Percentiles rank a stretch among this genome's conserved stretches.
These are phyloP conservation scores for Nannobrachium achirus DNA, from an alignment of 2,113 vertebrate genomes.

Conservation along the genomic window DNA sequence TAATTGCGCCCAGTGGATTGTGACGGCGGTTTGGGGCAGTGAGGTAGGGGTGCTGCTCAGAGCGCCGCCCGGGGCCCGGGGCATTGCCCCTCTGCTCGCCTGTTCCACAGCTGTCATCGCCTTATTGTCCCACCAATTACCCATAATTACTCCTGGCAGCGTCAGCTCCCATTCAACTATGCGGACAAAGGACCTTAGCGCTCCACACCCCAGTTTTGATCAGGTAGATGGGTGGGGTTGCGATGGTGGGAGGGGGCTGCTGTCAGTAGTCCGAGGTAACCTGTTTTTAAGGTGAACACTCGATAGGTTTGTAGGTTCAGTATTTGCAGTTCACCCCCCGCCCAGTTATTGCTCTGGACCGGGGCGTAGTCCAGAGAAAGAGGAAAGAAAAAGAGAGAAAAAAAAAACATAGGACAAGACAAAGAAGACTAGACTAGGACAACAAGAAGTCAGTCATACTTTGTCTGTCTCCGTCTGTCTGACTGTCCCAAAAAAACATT, in stretches of 20 bases:
- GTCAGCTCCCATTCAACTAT: conserved; percentile 59
- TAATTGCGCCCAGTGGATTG: conserved; percentile 68
- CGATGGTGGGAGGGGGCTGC: too few species aligned
- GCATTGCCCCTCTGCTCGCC: conserved; percentile 49
- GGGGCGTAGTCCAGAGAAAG: too few species aligned
- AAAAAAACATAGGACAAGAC: too few species aligned
- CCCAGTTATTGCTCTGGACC: too few species aligned
- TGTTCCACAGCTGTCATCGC: conserved; percentile 76
- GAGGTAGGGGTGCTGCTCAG: conserved; percentile 45
- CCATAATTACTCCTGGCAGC: conserved; percentile 78
- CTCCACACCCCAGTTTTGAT: conserved; percentile 60
- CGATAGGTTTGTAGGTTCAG: too few species aligned
- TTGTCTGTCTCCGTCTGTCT: too few species aligned
- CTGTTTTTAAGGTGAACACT: conserved; percentile 4
- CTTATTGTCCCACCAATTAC: conserved; percentile 80
- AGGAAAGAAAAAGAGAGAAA: too few species aligned
- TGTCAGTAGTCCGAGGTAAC: neutral
- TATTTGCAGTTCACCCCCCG: too few species aligned
- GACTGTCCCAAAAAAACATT: too few species aligned
- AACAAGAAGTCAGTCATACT: too few species aligned
- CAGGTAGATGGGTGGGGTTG: conserved; percentile 5
- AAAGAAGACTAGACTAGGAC: too few species aligned
- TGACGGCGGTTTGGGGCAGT: conserved; percentile 52
- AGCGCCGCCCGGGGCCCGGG: conserved; percentile 16
- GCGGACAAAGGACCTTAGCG: conserved; percentile 66